These are phyloP conservation scores for Pandemis corylana DNA, from an alignment of 2,888 invertebrate genomes.

Conservation along the genomic window DNA sequence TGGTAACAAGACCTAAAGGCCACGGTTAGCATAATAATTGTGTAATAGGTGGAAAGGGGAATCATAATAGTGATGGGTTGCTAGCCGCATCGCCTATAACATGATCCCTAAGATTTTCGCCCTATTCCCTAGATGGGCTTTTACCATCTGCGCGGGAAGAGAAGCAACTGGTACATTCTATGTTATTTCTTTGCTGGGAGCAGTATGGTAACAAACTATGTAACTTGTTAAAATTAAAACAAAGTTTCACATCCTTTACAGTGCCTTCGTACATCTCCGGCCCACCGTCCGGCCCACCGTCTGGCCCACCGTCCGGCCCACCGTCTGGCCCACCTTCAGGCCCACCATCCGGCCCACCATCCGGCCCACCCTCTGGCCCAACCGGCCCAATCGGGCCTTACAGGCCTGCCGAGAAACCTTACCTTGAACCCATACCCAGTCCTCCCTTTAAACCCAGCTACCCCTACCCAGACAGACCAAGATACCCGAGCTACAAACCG, in stretches of 20 bases:
- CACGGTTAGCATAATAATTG: too few relatives aligned
- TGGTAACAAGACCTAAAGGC: too few relatives aligned
- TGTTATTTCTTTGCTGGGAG: too few relatives aligned
- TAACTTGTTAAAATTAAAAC: too few relatives aligned
- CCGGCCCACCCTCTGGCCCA: constrained; percentile 22
- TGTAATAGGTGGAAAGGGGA: too few relatives aligned
- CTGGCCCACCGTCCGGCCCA: neutral
- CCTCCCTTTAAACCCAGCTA: constrained; percentile 50
- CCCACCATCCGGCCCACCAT: constrained; percentile 28
- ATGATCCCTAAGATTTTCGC: too few relatives aligned
- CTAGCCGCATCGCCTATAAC: too few relatives aligned
- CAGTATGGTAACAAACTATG: too few relatives aligned
- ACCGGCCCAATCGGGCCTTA: constrained; percentile 34
- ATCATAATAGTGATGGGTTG: too few relatives aligned
- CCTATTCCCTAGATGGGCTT: too few relatives aligned
- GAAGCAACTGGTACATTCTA: too few relatives aligned
- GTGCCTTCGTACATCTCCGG: constrained; percentile 41
- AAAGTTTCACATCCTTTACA: constrained; percentile 8
- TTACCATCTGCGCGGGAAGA: too few relatives aligned
- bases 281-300: constrained; percentile 14
- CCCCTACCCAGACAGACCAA: constrained; percentile 15
- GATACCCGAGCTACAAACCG: constrained; percentile 43
- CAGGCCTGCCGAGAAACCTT: constrained; percentile 53
- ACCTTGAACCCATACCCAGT: constrained; percentile 58
- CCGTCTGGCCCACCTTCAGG: constrained; percentile 22